Evolutionary conservation across 2,888 invertebrate species (phyloP).

Genomic region (Electrophaes corylata): DNA sequence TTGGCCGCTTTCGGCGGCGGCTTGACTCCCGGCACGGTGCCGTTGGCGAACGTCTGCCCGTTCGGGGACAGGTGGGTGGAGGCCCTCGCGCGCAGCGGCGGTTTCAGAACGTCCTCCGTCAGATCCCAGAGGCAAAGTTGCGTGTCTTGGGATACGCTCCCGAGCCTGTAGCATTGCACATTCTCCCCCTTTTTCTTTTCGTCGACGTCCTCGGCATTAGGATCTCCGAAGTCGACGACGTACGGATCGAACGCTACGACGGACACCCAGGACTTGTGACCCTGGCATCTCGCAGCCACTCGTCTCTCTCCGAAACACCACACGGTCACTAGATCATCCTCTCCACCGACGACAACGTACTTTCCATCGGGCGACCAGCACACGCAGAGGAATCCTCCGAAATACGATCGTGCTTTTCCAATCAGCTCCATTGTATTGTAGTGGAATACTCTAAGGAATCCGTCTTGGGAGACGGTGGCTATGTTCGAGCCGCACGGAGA

Average conservation of each 20-base stretch:
- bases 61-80: constrained; percentile 68
- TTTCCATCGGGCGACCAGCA: constrained; percentile 99
- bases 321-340: constrained; percentile 98
- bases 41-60: constrained; percentile 46
- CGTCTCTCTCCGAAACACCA: constrained; percentile 97
- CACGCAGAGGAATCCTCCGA: constrained; percentile 98
- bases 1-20: constrained; percentile 58
- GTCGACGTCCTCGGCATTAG: constrained; percentile 85
- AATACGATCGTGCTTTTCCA: constrained; percentile 97
- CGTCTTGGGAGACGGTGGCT: constrained; percentile 97
- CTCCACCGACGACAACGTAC: constrained; percentile 98
- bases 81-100: constrained; percentile 84
- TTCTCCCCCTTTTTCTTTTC: constrained; percentile 45
- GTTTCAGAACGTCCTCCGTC: constrained; percentile 95
- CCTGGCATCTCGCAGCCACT: constrained; percentile 98
- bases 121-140: constrained; percentile 99
- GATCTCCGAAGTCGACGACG: constrained; percentile 89
- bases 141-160: constrained; percentile 98
- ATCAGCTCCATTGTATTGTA: constrained; percentile 98
- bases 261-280: constrained; percentile 99
- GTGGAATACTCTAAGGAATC: constrained; percentile 97
- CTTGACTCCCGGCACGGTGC: constrained; percentile 58
- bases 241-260: constrained; percentile 97
- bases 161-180: constrained; percentile 91
- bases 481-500: constrained; percentile 97